These are phyloP conservation scores for Dryoscopus gambensis DNA, from an alignment of 2,113 vertebrate species.

Conservation along the genomic window DNA sequence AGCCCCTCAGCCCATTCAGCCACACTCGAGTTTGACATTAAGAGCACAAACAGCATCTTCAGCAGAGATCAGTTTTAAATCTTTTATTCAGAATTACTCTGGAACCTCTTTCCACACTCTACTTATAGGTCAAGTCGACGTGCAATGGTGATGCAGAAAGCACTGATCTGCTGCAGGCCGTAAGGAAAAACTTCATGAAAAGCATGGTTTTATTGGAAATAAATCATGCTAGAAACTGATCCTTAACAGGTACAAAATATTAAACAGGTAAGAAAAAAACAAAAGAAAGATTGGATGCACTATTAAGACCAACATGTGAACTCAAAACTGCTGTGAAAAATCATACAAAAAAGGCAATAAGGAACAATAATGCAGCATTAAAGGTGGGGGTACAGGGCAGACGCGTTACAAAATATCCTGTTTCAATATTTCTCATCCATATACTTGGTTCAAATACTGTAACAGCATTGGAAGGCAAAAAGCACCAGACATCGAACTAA, in stretches of 20 bases:
- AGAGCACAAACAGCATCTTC: background rate
- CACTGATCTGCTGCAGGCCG: background rate
- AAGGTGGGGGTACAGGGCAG: background rate
- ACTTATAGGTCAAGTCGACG: background rate
- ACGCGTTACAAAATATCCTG: background rate
- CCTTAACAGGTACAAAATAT: conserved; percentile 27
- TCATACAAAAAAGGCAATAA: background rate
- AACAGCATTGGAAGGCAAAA: background rate
- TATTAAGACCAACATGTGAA: background rate
- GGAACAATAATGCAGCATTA: background rate
- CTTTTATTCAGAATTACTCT: background rate
- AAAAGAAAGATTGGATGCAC: background rate
- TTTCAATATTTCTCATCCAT: background rate
- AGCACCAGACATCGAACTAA: background rate
- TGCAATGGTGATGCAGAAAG: background rate
- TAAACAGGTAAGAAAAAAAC: background rate
- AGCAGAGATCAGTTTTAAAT: background rate
- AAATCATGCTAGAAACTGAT: conserved; percentile 37
- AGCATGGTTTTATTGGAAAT: conserved; percentile 54
- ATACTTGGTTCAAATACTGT: background rate
- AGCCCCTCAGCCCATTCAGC: background rate
- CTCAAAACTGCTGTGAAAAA: background rate
- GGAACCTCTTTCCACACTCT: background rate
- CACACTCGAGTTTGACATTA: background rate
- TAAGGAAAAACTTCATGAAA: background rate